Evolutionary conservation across 2,797 vertebrate species (phyloP), one percentile per base, ranked within the genome.

Genomic region (Poecilia wingei): DNA sequence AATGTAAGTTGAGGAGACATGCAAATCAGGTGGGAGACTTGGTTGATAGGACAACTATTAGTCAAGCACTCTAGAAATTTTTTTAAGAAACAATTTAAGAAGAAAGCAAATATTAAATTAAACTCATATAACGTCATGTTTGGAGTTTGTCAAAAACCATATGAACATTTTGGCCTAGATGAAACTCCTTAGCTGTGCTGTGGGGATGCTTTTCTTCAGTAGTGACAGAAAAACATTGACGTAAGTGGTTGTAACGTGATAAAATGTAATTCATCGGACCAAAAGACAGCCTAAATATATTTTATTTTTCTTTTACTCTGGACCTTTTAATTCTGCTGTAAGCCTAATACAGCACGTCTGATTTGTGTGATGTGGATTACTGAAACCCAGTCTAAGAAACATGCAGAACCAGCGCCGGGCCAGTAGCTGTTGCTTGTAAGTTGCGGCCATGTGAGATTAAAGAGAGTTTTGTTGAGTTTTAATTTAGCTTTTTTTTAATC

Each of bases 331-430:
- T 68, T 68, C 64, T 47, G 25, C 43, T 71, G 14, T 71, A 28
- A 31, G 28, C 25, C 43, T 71, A 47, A 47, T 28, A 28, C 7
- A 31, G 43, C 3, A 1, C 9, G 9, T 70, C 20, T 22, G 18
- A 68, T 68, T 41, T 68, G 64, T 22, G 2, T 36, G 0, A 12
- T 68, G 13, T 47, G 31, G 2, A 25, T 43, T 79, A 61, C 36
- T 74, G 1, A 61, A 66, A 71, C 36, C 3, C 45, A 81, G n/a
- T 28, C 12, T 5, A 59, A 79, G 84, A 64, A 76, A 14, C 72
- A 28, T 53, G 28, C 6, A 39, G 4, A 75, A 64, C 36, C 46
- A 47, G 36, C 41, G 68, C 43, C 49, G 7, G 75, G 61, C 25
- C 28, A 20, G 9, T 25, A 16, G 22, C 33, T 66, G 6, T 68